These are phyloP conservation scores for Champsocephalus gunnari DNA, from an alignment of 2,797 vertebrate species.

Conservation along the genomic window DNA sequence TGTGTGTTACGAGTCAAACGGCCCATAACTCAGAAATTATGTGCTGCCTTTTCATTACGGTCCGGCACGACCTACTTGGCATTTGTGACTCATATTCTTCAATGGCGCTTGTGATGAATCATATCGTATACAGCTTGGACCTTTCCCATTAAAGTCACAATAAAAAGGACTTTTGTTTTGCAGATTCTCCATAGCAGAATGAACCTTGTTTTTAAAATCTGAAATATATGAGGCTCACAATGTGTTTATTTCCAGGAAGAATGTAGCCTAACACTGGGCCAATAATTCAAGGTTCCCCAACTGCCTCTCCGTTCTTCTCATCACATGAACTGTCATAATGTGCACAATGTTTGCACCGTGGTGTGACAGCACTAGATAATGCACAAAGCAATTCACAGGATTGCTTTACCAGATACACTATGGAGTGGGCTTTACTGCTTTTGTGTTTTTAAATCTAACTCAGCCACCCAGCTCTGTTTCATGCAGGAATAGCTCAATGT, in stretches of 20 bases:
- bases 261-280: background rate
- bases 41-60: conserved; percentile 8
- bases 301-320: background rate
- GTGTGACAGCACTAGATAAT: conserved; percentile 31
- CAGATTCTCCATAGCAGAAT: background rate
- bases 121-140: background rate
- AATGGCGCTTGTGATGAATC: conserved; percentile 2
- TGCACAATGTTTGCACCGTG: conserved; percentile 21
- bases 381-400: conserved; percentile 39
- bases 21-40: conserved; percentile 33
- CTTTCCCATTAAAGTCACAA: conserved; percentile 1
- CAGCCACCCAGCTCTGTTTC: conserved; percentile 2
- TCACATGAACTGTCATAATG: conserved; percentile 7
- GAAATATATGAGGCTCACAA: too few relatives aligned
- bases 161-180: conserved; percentile 14
- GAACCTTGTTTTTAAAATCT: too few relatives aligned
- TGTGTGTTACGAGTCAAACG: conserved; percentile 36
- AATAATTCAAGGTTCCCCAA: background rate
- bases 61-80: conserved; percentile 3
- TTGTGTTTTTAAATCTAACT: conserved; percentile 9
- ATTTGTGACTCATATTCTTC: conserved; percentile 25
- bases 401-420: conserved; percentile 1
- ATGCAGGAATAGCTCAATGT: background rate
- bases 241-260: background rate
- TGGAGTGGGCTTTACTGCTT: conserved; percentile 20